These are phyloP conservation scores for Nasonia giraulti DNA, from an alignment of 1,140 invertebrate genomes.

Conservation along the genomic window DNA sequence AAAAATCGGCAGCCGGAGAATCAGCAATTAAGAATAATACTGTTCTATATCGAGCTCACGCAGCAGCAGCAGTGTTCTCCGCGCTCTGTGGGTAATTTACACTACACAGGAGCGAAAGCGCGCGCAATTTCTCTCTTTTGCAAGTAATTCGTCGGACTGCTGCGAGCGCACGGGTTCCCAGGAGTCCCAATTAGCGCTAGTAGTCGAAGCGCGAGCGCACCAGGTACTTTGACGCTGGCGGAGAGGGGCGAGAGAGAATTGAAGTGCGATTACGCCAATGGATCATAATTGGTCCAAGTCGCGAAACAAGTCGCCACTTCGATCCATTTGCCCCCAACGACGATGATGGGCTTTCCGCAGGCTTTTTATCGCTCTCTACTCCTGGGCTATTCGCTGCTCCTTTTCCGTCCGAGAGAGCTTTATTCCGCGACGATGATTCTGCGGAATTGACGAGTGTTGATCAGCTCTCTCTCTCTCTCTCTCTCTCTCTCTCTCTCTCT, in stretches of 20 bases:
- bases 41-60: background rate
- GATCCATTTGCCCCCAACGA: background rate
- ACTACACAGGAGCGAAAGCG: background rate
- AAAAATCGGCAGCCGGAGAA: background rate
- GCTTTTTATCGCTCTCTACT: slow-evolving; percentile 5
- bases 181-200: slow-evolving; percentile 55
- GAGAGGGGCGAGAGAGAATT: slow-evolving; percentile 41
- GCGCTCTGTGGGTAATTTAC: background rate
- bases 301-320: background rate
- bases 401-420: background rate
- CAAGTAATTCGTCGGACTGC: slow-evolving; percentile 42
- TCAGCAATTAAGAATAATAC: slow-evolving; percentile 39
- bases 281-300: slow-evolving; percentile 56
- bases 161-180: slow-evolving; percentile 43
- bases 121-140: slow-evolving; percentile 47
- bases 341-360: background rate
- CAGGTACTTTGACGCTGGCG: background rate
- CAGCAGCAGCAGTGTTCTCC: too few species aligned
- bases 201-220: background rate
- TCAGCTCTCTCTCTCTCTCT: too few species aligned
- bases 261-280: slow-evolving; percentile 50
- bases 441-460: background rate
- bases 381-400: background rate
- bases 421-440: background rate
- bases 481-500: too few species aligned